Percentiles rank a stretch among this genome's conserved stretches.
phyloP scores from a whole-genome alignment of 2,797 vertebrate genomes.

The Cyclura pinguis region DNA sequence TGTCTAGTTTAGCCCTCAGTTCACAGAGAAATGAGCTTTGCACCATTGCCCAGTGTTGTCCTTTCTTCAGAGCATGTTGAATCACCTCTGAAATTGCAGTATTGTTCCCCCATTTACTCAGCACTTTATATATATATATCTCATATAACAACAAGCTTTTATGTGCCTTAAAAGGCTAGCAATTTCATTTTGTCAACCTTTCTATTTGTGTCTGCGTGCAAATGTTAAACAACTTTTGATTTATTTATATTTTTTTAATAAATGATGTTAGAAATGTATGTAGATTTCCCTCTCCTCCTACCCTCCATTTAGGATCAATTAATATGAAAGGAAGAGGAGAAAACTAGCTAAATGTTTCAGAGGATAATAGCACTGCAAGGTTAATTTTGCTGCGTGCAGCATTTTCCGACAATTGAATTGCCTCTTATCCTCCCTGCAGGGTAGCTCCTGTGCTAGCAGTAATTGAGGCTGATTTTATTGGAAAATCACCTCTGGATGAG shows the following conservation, averaged over 20 bases:
- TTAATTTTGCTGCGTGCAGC: constrained; percentile 80
- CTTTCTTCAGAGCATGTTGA: background rate
- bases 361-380: constrained; percentile 78
- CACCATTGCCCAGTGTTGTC: background rate
- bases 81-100: background rate
- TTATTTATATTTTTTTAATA: constrained; percentile 49
- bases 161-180: background rate
- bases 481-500: constrained; percentile 81
- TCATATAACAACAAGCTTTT: background rate
- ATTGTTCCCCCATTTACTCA: constrained; percentile 9
- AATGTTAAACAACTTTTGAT: constrained; percentile 21
- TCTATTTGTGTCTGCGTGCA: background rate
- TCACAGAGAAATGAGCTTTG: background rate
- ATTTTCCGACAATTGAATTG: constrained; percentile 79
- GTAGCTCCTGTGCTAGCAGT: constrained; percentile 77
- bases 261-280: constrained; percentile 41
- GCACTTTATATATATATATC: background rate
- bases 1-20: too few species aligned
- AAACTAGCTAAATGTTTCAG: constrained; percentile 71
- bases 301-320: constrained; percentile 71
- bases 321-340: constrained; percentile 72
- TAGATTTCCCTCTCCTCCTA: constrained; percentile 25
- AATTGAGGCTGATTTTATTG: constrained; percentile 82
- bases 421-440: constrained; percentile 75
- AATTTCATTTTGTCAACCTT: background rate